phyloP scores from a whole-genome alignment of 2,797 vertebrate species.

The Notamacropus eugenii region DNA sequence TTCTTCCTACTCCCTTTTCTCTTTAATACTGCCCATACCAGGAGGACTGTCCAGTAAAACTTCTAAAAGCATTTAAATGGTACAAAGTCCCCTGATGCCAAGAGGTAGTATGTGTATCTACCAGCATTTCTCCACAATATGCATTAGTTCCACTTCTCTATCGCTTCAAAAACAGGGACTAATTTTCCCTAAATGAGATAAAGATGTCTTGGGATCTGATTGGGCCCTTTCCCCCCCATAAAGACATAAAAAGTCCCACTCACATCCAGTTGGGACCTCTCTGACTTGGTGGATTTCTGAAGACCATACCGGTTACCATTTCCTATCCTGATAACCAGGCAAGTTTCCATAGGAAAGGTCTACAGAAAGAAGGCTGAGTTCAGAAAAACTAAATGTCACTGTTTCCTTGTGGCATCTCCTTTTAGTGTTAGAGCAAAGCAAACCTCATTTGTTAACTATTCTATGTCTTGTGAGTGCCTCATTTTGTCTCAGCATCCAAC shows the following conservation, averaged over 20 bases:
- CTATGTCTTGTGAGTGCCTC: background rate
- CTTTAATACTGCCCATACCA: too few species aligned
- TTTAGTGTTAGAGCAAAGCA: background rate
- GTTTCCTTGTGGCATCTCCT: background rate
- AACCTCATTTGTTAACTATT: background rate
- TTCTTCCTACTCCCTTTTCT: background rate
- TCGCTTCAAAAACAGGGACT: too few species aligned
- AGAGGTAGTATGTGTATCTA: too few species aligned
- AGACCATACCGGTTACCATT: background rate
- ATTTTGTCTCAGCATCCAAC: background rate
- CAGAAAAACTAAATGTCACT: background rate
- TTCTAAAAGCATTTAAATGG: background rate
- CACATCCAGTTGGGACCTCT: background rate
- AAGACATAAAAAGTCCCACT: background rate
- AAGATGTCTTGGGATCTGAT: background rate
- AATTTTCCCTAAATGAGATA: background rate
- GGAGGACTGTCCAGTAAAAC: background rate
- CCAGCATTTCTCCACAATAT: background rate
- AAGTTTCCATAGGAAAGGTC: background rate
- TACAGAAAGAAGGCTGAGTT: background rate
- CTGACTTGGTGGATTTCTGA: background rate
- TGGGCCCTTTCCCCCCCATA: background rate
- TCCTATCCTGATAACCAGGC: background rate
- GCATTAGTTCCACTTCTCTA: background rate
- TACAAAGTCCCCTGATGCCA: background rate